These are phyloP conservation scores for Petrocephalus schoutedeni DNA, from an alignment of 2,797 vertebrate genomes.

Conservation along the genomic window DNA sequence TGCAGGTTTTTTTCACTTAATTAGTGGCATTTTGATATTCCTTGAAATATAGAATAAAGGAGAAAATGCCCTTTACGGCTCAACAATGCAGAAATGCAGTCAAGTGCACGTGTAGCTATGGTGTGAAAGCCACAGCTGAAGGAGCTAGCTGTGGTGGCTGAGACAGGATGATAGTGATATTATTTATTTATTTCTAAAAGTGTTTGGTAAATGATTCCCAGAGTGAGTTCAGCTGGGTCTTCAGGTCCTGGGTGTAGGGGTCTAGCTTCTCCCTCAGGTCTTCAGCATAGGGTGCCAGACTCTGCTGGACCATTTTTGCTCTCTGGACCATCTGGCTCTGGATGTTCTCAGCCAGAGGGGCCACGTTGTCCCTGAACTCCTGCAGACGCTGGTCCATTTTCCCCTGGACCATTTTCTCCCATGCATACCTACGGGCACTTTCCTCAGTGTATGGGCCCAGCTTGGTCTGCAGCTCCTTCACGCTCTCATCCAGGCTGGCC, in stretches of 20 bases:
- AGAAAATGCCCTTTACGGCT: background rate
- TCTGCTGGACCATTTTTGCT: slow-evolving; percentile 23
- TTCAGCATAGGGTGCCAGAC: slow-evolving; percentile 30
- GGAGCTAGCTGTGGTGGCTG: background rate
- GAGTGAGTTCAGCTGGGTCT: background rate
- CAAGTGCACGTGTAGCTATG: background rate
- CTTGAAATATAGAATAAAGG: background rate
- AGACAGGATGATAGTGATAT: no score
- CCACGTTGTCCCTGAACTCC: slow-evolving; percentile 40
- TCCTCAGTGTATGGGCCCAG: slow-evolving; percentile 42
- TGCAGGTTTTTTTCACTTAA: background rate
- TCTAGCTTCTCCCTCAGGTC: slow-evolving; percentile 18
- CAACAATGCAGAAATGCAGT: background rate
- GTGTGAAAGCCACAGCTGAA: background rate
- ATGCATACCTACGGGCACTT: no score
- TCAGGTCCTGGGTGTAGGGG: slow-evolving; percentile 20
- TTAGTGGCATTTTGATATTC: background rate
- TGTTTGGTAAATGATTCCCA: slow-evolving; percentile 16
- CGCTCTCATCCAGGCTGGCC: slow-evolving; percentile 35
- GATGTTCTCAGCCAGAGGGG: slow-evolving; percentile 42
- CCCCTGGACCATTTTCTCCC: slow-evolving; percentile 25
- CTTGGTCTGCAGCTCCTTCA: slow-evolving; percentile 43
- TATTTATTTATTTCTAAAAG: background rate
- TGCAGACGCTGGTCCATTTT: slow-evolving; percentile 44
- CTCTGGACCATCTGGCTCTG: slow-evolving; percentile 33